Conservation (phyloP, 2,797 vertebrate species). For the Poliocrania exsul region DNA sequence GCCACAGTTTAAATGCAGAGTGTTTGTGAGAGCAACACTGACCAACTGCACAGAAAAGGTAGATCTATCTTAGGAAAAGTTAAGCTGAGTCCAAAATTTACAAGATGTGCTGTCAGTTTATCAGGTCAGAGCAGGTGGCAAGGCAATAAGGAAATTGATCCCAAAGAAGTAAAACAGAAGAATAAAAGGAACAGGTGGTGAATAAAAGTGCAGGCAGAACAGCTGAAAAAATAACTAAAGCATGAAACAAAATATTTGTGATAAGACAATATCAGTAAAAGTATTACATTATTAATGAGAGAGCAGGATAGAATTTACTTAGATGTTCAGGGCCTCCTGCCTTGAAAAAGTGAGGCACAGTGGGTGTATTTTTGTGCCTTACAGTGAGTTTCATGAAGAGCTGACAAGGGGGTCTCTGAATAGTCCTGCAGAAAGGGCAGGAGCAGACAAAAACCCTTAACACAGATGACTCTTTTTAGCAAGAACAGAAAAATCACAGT, state of each 20-base stretch:
- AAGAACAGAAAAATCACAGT: not conserved
- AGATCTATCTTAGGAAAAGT: not conserved
- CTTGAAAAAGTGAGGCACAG: not conserved
- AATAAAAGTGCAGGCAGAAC: constrained; percentile 33
- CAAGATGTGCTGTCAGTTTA: constrained; percentile 54
- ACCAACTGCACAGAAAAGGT: not conserved
- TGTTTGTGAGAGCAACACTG: constrained; percentile 38
- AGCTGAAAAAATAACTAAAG: constrained; percentile 27
- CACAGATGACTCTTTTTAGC: not conserved
- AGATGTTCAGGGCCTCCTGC: not conserved
- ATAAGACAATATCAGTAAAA: not conserved
- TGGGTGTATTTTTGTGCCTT: not conserved
- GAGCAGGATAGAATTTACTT: not conserved
- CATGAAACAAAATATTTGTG: constrained; percentile 29
- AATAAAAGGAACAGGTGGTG: constrained; percentile 43
- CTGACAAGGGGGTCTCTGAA: not conserved
- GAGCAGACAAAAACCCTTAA: not conserved
- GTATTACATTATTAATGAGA: not conserved
- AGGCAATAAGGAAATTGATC: constrained; percentile 38
- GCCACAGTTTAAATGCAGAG: constrained; percentile 23
- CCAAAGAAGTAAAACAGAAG: constrained; percentile 44
- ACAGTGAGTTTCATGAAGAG: not conserved
- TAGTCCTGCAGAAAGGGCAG: not conserved
- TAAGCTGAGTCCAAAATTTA: constrained; percentile 42
- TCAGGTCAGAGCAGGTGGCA: constrained; percentile 36